phyloP scores from a whole-genome alignment of 2,888 invertebrate species.

The Mystacides longicornis region DNA sequence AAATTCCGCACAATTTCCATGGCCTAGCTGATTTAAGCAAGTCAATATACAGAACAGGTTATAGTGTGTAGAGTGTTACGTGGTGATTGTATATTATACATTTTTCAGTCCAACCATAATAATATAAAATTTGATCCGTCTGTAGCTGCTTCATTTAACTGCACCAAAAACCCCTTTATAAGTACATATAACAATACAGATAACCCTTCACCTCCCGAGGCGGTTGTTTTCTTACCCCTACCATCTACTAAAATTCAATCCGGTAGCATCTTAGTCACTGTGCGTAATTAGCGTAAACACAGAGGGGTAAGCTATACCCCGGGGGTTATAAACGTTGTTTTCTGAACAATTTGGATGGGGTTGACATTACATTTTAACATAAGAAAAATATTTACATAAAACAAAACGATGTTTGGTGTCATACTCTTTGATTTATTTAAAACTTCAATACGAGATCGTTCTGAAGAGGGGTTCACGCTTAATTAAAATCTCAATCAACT shows the following conservation, averaged over 20 bases:
- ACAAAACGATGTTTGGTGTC: neutral
- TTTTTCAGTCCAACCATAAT: too few relatives aligned
- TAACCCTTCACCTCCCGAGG: constrained; percentile 10
- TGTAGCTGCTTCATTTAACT: too few relatives aligned
- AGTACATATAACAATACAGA: neutral
- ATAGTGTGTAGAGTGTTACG: too few relatives aligned
- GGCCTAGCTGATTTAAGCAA: too few relatives aligned
- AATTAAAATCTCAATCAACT: too few relatives aligned
- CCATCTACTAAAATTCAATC: constrained; percentile 15
- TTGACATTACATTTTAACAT: constrained; percentile 4
- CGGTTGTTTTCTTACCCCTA: constrained; percentile 7
- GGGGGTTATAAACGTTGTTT: neutral
- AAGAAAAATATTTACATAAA: constrained; percentile 1
- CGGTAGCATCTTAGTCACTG: constrained; percentile 18
- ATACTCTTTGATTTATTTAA: neutral
- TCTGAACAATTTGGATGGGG: neutral
- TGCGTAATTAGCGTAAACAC: constrained; percentile 18
- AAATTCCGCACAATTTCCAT: too few relatives aligned
- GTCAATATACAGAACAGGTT: too few relatives aligned
- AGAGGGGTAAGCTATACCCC: neutral
- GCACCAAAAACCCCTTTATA: too few relatives aligned
- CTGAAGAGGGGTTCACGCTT: too few relatives aligned
- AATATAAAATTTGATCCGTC: too few relatives aligned
- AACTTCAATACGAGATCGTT: neutral
- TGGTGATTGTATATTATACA: too few relatives aligned